phyloP scores from a whole-genome alignment of 2,888 invertebrate species.

The Catocala sponsa region DNA sequence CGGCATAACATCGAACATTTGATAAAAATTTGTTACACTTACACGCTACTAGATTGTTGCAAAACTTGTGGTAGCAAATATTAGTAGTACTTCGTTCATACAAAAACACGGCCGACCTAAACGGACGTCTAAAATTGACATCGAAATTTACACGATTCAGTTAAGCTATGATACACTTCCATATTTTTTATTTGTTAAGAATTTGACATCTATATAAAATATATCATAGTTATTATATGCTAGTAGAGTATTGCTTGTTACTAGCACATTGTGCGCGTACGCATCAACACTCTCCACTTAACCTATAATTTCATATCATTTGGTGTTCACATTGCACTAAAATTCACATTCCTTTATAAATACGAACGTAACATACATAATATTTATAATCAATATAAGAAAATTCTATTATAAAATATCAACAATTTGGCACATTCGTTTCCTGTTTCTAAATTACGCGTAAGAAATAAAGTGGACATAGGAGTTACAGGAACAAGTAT shows the following conservation, averaged over 20 bases:
- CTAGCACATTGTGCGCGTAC: slow-evolving; percentile 49
- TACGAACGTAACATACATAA: slow-evolving; percentile 60
- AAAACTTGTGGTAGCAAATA: slow-evolving; percentile 84
- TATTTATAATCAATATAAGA: slow-evolving; percentile 65
- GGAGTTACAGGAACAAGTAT: slow-evolving; percentile 35
- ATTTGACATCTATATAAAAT: slow-evolving; percentile 86
- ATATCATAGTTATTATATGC: slow-evolving; percentile 65
- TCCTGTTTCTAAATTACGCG: slow-evolving; percentile 74
- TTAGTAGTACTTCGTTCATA: slow-evolving; percentile 64
- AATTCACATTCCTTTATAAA: slow-evolving; percentile 59
- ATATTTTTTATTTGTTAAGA: slow-evolving; percentile 70
- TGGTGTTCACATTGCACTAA: slow-evolving; percentile 82
- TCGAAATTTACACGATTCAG: slow-evolving; percentile 82
- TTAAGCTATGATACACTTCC: slow-evolving; percentile 81
- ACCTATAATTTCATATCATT: slow-evolving; percentile 60
- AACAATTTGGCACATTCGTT: slow-evolving; percentile 84
- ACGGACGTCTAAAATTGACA: slow-evolving; percentile 84
- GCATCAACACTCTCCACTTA: slow-evolving; percentile 60
- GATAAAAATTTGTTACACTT: slow-evolving; percentile 73
- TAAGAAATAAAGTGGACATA: slow-evolving; percentile 57
- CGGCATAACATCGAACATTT: slow-evolving; percentile 72
- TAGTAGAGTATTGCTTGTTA: slow-evolving; percentile 50
- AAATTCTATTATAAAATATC: slow-evolving; percentile 72
- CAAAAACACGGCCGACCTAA: slow-evolving; percentile 73
- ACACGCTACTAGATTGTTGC: slow-evolving; percentile 73